phyloP scores from a whole-genome alignment of 1,140 invertebrate species.

The Trialeurodes vaporariorum region DNA sequence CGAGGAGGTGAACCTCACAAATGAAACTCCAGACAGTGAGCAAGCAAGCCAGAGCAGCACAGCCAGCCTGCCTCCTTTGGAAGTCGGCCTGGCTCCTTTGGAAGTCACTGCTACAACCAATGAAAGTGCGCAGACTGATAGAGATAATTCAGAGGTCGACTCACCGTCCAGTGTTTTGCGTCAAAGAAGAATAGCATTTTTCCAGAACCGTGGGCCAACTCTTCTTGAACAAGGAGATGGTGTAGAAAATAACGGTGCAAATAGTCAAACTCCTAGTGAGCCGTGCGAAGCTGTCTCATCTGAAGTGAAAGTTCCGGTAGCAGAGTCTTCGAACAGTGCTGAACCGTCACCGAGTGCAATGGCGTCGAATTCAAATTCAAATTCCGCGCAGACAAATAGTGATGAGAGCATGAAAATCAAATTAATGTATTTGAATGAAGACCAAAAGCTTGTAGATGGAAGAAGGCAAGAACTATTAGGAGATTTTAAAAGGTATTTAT shows the following conservation, averaged over 20 bases:
- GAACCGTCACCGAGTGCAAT: neutral
- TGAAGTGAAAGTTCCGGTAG: neutral
- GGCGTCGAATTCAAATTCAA: neutral
- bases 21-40: neutral
- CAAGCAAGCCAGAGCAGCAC: neutral
- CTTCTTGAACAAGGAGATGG: neutral
- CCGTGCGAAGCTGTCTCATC: neutral
- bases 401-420: constrained; percentile 53
- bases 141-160: neutral
- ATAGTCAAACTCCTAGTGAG: neutral
- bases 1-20: neutral
- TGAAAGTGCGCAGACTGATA: neutral
- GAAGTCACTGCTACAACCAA: neutral
- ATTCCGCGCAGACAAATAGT: neutral
- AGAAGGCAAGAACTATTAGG: constrained; percentile 60
- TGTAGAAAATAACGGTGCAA: neutral
- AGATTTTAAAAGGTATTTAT: constrained; percentile 69
- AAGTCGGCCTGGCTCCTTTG: too few relatives aligned
- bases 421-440: constrained; percentile 78
- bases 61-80: too few relatives aligned
- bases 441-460: constrained; percentile 64
- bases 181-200: constrained; percentile 30
- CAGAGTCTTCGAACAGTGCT: neutral
- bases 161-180: constrained; percentile 23
- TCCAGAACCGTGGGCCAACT: constrained; percentile 15